phyloP scores from a whole-genome alignment of 2,113 vertebrate genomes.

The Pithys albifrons region DNA sequence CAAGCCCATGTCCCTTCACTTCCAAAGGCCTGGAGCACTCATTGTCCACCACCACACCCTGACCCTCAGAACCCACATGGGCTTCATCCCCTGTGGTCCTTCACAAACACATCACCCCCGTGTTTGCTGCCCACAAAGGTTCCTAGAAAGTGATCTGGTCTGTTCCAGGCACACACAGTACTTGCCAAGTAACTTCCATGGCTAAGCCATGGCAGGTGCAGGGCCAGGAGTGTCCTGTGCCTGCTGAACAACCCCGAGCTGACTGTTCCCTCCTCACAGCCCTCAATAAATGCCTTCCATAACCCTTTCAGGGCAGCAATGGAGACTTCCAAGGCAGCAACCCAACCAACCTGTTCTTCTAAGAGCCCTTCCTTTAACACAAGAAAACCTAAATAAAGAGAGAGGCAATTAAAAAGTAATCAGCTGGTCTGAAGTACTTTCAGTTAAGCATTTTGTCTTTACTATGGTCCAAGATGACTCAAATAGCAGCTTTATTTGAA shows the following conservation, averaged over 20 bases:
- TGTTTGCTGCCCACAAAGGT: not conserved
- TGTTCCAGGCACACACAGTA: not conserved
- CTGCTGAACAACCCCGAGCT: not conserved
- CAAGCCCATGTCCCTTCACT: not conserved
- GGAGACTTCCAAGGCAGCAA: not conserved
- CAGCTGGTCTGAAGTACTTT: not conserved
- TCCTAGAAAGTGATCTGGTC: not conserved
- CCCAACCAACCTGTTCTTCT: not conserved
- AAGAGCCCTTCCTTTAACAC: not conserved
- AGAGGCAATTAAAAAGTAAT: conserved; percentile 21
- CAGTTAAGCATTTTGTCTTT: not conserved
- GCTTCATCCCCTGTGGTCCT: not conserved
- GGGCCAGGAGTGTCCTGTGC: not conserved
- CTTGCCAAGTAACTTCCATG: not conserved
- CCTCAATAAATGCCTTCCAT: not conserved
- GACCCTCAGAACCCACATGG: not conserved
- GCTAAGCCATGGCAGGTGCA: not conserved
- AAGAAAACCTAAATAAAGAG: conserved; percentile 9
- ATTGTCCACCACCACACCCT: not conserved
- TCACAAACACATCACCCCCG: not conserved
- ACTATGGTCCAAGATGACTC: not conserved
- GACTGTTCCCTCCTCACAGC: not conserved
- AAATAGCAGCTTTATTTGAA: not conserved
- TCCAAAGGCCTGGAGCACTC: not conserved
- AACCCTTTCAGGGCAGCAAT: not conserved